These are phyloP conservation scores for Penelope pileata DNA, from an alignment of 2,113 vertebrate genomes.

Conservation along the genomic window DNA sequence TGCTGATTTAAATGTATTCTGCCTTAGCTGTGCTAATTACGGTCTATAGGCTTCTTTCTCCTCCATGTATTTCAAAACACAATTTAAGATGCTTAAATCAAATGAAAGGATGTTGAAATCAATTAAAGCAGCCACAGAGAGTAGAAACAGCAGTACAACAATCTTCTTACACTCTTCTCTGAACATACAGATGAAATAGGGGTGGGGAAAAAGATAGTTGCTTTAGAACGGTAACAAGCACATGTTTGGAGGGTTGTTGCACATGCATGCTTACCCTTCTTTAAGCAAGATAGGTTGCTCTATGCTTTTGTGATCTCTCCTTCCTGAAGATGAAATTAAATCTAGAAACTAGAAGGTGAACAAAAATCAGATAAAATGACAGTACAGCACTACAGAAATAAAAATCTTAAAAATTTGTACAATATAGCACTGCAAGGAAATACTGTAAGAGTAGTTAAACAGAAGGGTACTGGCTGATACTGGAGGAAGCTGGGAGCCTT, in stretches of 20 bases:
- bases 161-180: neutral
- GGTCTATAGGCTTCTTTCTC: neutral
- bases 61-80: neutral
- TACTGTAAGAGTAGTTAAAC: neutral
- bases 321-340: conserved; percentile 96
- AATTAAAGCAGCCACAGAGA: neutral
- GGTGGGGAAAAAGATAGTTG: neutral
- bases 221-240: neutral
- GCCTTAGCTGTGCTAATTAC: neutral
- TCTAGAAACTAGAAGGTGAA: conserved; percentile 88
- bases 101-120: conserved; percentile 6
- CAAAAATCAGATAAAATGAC: neutral
- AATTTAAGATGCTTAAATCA: neutral
- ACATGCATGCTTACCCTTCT: conserved; percentile 87
- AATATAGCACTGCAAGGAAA: neutral
- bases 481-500: neutral
- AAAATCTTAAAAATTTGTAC: neutral
- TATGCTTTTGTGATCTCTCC: conserved; percentile 94
- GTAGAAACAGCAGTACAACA: neutral
- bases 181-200: neutral
- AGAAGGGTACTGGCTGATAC: neutral
- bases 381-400: neutral
- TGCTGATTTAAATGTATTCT: neutral
- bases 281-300: conserved; percentile 97
- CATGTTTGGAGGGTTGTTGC: neutral